Percentiles rank a stretch among this genome's conserved stretches.
Evolutionary conservation across 1,140 invertebrate genomes (phyloP).

Genomic region (Archivesica marissinica): DNA sequence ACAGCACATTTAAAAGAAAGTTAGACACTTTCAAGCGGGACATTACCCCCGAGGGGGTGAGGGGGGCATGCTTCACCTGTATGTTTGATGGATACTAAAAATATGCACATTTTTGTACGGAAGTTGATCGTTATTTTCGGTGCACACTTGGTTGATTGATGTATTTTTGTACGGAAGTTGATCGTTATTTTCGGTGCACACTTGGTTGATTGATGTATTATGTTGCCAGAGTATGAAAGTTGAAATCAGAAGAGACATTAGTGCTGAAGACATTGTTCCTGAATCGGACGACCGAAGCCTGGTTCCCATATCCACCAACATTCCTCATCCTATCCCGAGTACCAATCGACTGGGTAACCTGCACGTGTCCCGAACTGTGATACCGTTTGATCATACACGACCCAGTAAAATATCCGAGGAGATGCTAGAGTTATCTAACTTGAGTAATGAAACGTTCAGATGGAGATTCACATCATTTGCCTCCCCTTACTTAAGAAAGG

Average conservation of each 20-base stretch:
- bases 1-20: too few relatives aligned
- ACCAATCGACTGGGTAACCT: conserved; percentile 34
- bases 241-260: conserved; percentile 2
- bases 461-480: conserved; percentile 61
- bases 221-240: conserved; percentile 36
- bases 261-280: neutral
- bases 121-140: too few relatives aligned
- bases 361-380: conserved; percentile 18
- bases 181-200: neutral
- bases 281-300: conserved; percentile 20
- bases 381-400: conserved; percentile 35
- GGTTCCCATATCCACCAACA: conserved; percentile 23
- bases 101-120: too few relatives aligned
- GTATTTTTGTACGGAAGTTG: too few relatives aligned
- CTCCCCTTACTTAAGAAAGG: conserved; percentile 48
- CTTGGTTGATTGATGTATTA: neutral
- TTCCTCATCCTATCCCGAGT: conserved; percentile 1
- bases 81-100: too few relatives aligned
- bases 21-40: too few relatives aligned
- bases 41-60: too few relatives aligned
- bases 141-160: neutral
- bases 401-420: conserved; percentile 27
- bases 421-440: conserved; percentile 40
- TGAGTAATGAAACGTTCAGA: conserved; percentile 12
- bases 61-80: too few relatives aligned